phyloP scores from a whole-genome alignment of 2,888 invertebrate species.

The Eilema sororculum region DNA sequence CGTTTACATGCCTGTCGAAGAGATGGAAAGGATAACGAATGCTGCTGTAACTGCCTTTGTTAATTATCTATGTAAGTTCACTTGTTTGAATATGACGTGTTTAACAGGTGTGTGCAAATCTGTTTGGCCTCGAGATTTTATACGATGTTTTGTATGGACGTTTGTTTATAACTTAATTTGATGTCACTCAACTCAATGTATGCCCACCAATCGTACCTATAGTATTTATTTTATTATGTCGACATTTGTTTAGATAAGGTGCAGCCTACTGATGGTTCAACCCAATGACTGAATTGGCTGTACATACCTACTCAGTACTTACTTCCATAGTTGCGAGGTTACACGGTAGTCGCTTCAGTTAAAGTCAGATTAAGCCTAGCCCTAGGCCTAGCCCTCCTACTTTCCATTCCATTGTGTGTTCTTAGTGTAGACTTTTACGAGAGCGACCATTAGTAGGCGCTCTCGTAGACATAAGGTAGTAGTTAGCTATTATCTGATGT shows the following conservation, averaged over 20 bases:
- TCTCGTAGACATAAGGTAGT: no score
- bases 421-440: neutral
- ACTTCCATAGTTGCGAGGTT: no score
- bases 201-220: neutral
- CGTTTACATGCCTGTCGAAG: constrained; percentile 75
- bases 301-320: no score
- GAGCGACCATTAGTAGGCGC: no score
- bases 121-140: neutral
- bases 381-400: no score
- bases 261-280: neutral
- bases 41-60: constrained; percentile 82
- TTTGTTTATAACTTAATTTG: neutral
- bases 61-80: constrained; percentile 81
- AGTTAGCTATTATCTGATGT: no score
- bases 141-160: neutral
- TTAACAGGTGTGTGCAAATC: neutral
- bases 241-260: neutral
- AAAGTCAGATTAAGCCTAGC: no score
- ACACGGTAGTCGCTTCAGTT: no score
- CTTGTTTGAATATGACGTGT: constrained; percentile 11
- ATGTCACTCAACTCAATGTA: neutral
- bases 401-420: no score
- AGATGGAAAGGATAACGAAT: constrained; percentile 79
- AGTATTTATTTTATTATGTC: neutral
- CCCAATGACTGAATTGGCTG: neutral